A percentile compares a stretch with the other conserved stretches of the same genome.
Conservation (phyloP, 2,888 invertebrate genomes). For the Cybosia mesomella region DNA sequence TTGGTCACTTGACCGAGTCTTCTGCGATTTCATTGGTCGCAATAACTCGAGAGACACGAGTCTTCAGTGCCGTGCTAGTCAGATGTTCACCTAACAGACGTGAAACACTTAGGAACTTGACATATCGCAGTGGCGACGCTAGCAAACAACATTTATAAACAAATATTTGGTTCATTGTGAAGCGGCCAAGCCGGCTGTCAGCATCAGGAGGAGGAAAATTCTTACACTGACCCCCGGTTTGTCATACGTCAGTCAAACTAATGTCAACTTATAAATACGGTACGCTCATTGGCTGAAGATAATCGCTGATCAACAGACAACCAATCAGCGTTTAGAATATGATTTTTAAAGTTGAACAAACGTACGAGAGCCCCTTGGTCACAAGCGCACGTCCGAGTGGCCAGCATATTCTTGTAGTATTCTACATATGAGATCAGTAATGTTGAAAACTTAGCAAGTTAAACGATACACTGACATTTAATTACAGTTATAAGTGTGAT, state of each 20-base stretch:
- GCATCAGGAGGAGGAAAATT: neutral
- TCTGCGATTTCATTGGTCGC: neutral
- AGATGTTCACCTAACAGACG: neutral
- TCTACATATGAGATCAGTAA: constrained; percentile 52
- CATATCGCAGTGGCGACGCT: neutral
- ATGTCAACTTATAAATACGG: neutral
- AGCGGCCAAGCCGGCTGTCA: neutral
- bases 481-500: constrained; percentile 26
- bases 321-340: neutral
- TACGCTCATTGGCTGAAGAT: neutral
- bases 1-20: neutral
- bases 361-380: neutral
- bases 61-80: neutral
- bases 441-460: constrained; percentile 49
- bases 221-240: neutral
- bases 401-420: constrained; percentile 29
- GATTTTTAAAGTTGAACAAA: neutral
- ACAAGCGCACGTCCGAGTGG: constrained; percentile 5
- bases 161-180: constrained; percentile 23
- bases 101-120: constrained; percentile 3
- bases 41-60: neutral
- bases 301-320: too few relatives aligned
- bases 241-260: neutral
- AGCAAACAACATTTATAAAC: constrained; percentile 13
- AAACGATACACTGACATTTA: constrained; percentile 37